These are phyloP conservation scores for Mesoclemmys tuberculata DNA, from an alignment of 2,113 vertebrate genomes.

Conservation along the genomic window DNA sequence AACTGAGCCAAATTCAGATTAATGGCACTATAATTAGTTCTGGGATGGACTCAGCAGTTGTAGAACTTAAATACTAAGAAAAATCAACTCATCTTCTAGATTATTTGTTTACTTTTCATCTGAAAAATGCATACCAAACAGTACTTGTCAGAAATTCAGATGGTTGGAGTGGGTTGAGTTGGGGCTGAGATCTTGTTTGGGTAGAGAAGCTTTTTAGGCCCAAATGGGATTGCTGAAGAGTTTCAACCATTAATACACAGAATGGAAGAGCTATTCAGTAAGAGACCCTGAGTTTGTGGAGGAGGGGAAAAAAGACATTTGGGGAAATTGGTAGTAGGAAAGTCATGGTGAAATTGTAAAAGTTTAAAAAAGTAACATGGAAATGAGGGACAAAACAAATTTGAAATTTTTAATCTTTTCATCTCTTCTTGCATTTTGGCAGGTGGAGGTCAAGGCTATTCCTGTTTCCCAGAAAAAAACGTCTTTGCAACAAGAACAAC, in stretches of 20 bases:
- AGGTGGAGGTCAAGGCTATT: conserved; percentile 99
- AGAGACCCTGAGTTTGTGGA: neutral
- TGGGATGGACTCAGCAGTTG: neutral
- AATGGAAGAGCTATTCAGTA: neutral
- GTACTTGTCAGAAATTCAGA: neutral
- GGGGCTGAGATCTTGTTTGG: neutral
- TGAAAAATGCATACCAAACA: neutral
- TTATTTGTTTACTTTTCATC: neutral
- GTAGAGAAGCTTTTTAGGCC: neutral
- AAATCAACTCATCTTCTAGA: neutral
- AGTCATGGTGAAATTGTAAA: neutral
- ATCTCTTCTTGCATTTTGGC: conserved; percentile 11
- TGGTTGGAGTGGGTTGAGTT: neutral
- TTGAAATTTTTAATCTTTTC: neutral
- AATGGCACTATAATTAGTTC: neutral
- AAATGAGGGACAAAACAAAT: neutral
- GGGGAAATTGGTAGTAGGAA: neutral
- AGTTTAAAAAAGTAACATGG: neutral
- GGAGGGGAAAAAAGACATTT: neutral
- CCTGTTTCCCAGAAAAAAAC: conserved; percentile 97
- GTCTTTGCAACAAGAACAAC: conserved; percentile 91
- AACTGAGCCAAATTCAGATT: neutral
- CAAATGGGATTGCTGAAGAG: neutral
- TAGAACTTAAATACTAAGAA: neutral
- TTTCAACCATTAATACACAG: neutral